A percentile compares a stretch with the other conserved stretches of the same genome.
Evolutionary conservation across 2,797 vertebrate genomes (phyloP).

Genomic region (Cynopterus sphinx): DNA sequence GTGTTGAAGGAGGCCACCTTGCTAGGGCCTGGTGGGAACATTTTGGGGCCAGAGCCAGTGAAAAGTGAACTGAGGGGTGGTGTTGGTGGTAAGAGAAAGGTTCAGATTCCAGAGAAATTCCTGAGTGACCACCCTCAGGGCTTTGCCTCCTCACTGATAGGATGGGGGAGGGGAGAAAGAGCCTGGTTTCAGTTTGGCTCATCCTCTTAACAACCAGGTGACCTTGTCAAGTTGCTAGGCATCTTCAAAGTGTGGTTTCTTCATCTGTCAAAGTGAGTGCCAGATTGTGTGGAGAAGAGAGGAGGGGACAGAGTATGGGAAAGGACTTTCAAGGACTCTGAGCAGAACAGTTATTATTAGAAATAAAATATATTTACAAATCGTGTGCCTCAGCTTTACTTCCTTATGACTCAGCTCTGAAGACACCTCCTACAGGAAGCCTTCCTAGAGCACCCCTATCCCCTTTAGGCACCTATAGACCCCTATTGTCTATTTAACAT

Average conservation of each 20-base stretch:
- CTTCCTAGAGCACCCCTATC: neutral
- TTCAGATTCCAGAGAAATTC: neutral
- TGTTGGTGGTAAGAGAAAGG: neutral
- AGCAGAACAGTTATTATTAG: neutral
- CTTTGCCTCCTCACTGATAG: neutral
- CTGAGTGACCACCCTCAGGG: neutral
- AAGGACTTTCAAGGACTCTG: neutral
- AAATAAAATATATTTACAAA: neutral
- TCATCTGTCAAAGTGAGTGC: neutral
- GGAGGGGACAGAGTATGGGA: neutral
- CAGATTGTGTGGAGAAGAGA: neutral
- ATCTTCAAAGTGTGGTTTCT: neutral
- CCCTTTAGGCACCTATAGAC: neutral
- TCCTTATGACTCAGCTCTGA: neutral
- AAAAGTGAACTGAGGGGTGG: neutral
- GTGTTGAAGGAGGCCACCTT: constrained; percentile 64
- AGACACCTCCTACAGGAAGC: neutral
- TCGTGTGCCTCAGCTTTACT: neutral
- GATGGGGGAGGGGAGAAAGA: neutral
- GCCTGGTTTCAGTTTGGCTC: neutral
- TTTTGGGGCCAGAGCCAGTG: neutral
- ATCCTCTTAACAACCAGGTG: constrained; percentile 2
- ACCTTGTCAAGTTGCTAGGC: neutral
- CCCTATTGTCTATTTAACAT: neutral
- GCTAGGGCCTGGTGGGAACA: constrained; percentile 35